Evolutionary conservation across 92 coral and sea anemone species (phyloP), one percentile per base, ranked within the genome.

Genomic region (Palythoa heliodiscus): DNA sequence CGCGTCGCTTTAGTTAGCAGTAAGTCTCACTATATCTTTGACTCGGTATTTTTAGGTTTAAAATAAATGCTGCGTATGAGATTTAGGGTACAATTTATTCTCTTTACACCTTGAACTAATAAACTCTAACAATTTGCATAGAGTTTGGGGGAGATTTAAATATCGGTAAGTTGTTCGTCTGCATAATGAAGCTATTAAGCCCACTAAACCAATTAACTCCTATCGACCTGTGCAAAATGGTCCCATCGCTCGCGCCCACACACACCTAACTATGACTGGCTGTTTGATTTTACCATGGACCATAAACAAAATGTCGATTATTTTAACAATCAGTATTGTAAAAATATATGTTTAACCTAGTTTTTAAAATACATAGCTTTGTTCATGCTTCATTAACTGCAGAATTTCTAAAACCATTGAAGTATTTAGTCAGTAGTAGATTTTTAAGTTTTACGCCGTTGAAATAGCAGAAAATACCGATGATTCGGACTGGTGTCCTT

Each of bases 381-480:
- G 11, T 80, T 80, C 23, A 80, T 67, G 84, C 40, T 8, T 66
- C 84, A 80, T 3, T 80, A 24, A 15, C 60, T 66, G 24, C 73
- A 80, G 84, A 66, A 43, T 80, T 67, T 80, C 84, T 67, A 20
- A n/a, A 80, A 48, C 74, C 61, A 80, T 80, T 80, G 61, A 80
- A 80, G 61, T 63, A 80, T 24, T 80, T 35, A 66, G 24, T 24
- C 25, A 6, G 38, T 24, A n/a, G n/a, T n/a, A n/a, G n/a, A n/a
- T n/a, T n/a, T n/a, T n/a, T n/a, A n/a, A n/a, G n/a, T 29, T 29
- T 29, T 29, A 29, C 35, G 1, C 35, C 35, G 1, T 29, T 29
- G 35, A 29, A 29, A 29, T 29, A 29, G 35, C 1, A 29, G 35
- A 29, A 29, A 1, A 29, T 29, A 29, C 35, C 1, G 35, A 29